A percentile compares a stretch with the other conserved stretches of the same genome.
phyloP scores from a whole-genome alignment of 2,797 vertebrate genomes.

The Holocentrus rufus region DNA sequence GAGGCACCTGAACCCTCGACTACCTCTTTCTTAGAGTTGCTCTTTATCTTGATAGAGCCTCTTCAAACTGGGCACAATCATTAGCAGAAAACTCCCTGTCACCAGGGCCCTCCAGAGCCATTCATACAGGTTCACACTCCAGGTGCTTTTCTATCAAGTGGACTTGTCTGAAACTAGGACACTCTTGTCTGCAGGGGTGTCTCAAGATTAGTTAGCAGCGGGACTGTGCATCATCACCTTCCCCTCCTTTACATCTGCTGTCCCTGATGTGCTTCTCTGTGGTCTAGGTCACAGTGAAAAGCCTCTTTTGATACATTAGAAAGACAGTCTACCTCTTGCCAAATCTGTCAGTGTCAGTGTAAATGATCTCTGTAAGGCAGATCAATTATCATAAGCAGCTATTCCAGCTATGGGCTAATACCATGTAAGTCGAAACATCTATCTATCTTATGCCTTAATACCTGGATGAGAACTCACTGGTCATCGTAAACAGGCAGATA shows the following conservation, averaged over 20 bases:
- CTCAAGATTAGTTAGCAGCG: constrained; percentile 50
- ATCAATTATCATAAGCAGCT: constrained; percentile 17
- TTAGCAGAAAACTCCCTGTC: constrained; percentile 46
- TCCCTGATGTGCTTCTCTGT: constrained; percentile 40
- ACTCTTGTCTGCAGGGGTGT: constrained; percentile 38
- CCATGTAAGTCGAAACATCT: not conserved
- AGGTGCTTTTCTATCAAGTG: constrained; percentile 52
- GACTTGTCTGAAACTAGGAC: constrained; percentile 61
- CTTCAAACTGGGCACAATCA: constrained; percentile 27
- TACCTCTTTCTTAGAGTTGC: constrained; percentile 11
- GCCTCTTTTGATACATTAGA: constrained; percentile 23
- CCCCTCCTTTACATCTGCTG: constrained; percentile 43
- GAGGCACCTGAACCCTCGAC: constrained; percentile 16
- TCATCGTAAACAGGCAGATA: constrained; percentile 27
- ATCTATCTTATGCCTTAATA: constrained; percentile 8
- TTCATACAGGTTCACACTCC: constrained; percentile 17
- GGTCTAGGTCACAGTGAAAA: constrained; percentile 42
- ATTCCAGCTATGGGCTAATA: constrained; percentile 7
- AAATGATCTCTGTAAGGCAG: constrained; percentile 12
- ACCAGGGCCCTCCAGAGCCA: constrained; percentile 12
- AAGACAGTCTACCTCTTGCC: constrained; percentile 13
- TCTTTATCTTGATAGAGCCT: constrained; percentile 15
- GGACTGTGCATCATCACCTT: constrained; percentile 40
- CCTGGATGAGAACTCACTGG: constrained; percentile 13
- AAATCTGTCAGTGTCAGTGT: constrained; percentile 14